Conservation (phyloP, 2,797 vertebrate genomes). For the Distichodus sexfasciatus region DNA sequence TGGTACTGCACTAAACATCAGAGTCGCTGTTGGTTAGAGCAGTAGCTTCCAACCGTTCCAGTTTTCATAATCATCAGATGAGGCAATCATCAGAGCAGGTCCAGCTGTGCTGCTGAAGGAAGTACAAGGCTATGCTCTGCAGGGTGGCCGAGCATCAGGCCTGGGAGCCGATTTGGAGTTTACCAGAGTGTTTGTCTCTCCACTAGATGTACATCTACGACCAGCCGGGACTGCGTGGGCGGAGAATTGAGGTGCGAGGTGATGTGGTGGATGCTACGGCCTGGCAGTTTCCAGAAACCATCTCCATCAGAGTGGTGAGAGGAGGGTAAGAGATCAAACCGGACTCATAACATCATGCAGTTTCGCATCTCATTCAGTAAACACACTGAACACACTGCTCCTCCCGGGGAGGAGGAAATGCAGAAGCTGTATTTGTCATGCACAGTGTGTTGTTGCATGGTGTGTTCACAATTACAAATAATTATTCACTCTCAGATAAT, state of each 20-base stretch:
- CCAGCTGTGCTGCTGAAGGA: no score
- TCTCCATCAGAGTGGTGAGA: slow-evolving; percentile 86
- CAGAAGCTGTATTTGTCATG: no score
- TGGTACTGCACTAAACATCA: background rate
- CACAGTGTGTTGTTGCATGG: no score
- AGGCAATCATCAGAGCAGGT: no score
- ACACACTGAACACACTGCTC: background rate
- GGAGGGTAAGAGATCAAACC: slow-evolving; percentile 80
- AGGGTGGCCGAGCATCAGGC: no score
- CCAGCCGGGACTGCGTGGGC: slow-evolving; percentile 74
- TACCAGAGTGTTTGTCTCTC: background rate
- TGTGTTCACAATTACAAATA: no score
- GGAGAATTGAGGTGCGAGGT: slow-evolving; percentile 76
- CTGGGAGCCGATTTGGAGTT: background rate
- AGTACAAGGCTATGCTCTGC: no score
- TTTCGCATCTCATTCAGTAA: background rate
- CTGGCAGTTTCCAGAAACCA: slow-evolving; percentile 80
- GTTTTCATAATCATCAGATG: no score
- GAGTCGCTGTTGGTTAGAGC: background rate
- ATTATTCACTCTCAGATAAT: no score
- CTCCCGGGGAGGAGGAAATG: background rate
- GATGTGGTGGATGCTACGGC: slow-evolving; percentile 77
- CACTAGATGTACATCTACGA: slow-evolving; percentile 84
- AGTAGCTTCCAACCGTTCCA: no score
- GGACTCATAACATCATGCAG: background rate